These are phyloP conservation scores for Turritopsis rubra DNA, from an alignment of 30 jellyfish, hydroid and myxozoan species.

Conservation along the genomic window DNA sequence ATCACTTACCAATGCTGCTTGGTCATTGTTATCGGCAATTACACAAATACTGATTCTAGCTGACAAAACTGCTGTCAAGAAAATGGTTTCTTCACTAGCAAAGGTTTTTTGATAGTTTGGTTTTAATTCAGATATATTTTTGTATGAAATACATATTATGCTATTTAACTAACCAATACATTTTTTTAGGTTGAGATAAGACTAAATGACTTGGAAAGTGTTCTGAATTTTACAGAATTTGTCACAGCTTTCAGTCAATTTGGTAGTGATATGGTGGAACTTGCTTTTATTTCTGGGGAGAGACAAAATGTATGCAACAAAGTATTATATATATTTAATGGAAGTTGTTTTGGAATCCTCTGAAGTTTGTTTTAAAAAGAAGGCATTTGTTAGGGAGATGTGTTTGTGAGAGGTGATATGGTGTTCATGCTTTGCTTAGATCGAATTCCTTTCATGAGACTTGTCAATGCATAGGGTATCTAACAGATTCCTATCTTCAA, in stretches of 20 bases:
- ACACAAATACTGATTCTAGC: slow-evolving; percentile 74
- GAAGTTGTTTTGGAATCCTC: neutral
- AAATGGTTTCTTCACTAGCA: slow-evolving; percentile 52
- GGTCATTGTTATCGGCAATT: slow-evolving; percentile 62
- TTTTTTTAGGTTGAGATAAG: slow-evolving; percentile 67
- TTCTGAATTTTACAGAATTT: slow-evolving; percentile 77
- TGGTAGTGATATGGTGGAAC: slow-evolving; percentile 97
- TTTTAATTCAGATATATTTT: neutral
- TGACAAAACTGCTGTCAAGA: slow-evolving; percentile 71
- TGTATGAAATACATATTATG: neutral
- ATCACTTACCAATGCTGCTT: slow-evolving; percentile 61
- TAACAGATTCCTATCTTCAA: too few species aligned
- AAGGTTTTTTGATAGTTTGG: slow-evolving; percentile 33
- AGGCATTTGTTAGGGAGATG: too few species aligned
- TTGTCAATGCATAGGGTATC: too few species aligned
- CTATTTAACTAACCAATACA: neutral
- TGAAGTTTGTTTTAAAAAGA: too few species aligned
- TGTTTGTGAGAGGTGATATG: too few species aligned
- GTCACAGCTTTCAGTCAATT: slow-evolving; percentile 89
- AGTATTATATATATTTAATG: neutral
- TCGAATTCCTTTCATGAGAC: too few species aligned
- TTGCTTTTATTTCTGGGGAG: slow-evolving; percentile 94
- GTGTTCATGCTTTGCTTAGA: too few species aligned
- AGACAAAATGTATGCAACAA: slow-evolving; percentile 72
- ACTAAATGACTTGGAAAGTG: slow-evolving; percentile 69